These are phyloP conservation scores for Athripsodes cinereus DNA, from an alignment of 2,888 invertebrate genomes.

Conservation along the genomic window DNA sequence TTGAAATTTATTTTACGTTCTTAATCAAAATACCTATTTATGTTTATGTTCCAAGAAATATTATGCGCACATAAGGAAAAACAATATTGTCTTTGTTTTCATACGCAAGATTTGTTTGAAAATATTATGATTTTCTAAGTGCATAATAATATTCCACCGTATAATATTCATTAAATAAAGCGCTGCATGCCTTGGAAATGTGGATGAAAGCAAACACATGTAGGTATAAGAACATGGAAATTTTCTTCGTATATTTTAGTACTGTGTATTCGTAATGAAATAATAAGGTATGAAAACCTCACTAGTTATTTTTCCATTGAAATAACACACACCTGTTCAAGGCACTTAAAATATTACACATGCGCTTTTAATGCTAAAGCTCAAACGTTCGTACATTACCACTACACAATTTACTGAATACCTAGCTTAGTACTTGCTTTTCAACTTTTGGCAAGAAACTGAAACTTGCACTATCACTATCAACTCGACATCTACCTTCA, in stretches of 20 bases:
- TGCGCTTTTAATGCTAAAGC: constrained; percentile 17
- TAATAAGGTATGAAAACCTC: neutral
- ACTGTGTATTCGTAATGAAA: neutral
- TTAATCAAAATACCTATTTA: too few relatives aligned
- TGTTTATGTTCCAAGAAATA: too few relatives aligned
- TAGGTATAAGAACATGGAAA: neutral
- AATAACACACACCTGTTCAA: constrained; percentile 2
- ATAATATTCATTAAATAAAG: too few relatives aligned
- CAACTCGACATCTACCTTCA: too few relatives aligned
- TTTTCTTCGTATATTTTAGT: neutral
- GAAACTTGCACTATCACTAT: too few relatives aligned
- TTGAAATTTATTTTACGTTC: too few relatives aligned
- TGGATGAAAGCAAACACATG: neutral
- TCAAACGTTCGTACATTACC: constrained; percentile 6
- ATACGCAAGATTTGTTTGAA: too few relatives aligned
- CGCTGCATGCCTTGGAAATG: too few relatives aligned
- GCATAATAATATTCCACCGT: too few relatives aligned
- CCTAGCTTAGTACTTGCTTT: constrained; percentile 18
- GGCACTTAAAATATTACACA: constrained; percentile 12
- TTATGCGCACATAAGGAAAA: too few relatives aligned
- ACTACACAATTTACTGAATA: neutral
- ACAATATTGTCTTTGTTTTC: too few relatives aligned
- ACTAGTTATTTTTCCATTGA: neutral
- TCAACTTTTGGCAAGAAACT: constrained; percentile 21
- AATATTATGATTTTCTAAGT: too few relatives aligned